A percentile compares a stretch with the other conserved stretches of the same genome.
Conservation (phyloP, 1,140 invertebrate genomes). For the Epicauta chinensis region DNA sequence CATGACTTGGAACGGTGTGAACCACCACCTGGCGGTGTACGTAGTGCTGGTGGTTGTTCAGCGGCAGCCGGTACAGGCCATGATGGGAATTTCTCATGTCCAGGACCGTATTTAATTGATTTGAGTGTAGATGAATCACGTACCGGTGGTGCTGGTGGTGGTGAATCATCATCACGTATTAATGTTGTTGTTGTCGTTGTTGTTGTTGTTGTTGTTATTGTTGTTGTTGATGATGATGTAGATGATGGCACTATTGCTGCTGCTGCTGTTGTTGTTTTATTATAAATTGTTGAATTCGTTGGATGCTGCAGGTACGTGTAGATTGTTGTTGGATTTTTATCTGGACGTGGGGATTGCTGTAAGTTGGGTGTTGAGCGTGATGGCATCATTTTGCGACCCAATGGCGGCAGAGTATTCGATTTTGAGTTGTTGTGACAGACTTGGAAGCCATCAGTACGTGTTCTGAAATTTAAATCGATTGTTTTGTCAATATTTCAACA, state of each 20-base stretch:
- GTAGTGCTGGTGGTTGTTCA: conserved; percentile 42
- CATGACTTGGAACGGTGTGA: conserved; percentile 63
- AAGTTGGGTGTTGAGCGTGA: conserved; percentile 46
- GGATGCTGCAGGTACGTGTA: conserved; percentile 41
- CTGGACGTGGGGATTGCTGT: conserved; percentile 22
- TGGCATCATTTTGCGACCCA: conserved; percentile 36
- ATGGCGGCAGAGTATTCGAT: not conserved
- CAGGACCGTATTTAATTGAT: conserved; percentile 60
- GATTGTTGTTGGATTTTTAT: conserved; percentile 29
- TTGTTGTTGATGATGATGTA: conserved; percentile 19
- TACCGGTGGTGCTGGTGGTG: conserved; percentile 56
- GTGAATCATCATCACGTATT: conserved; percentile 38
- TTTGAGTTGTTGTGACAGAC: not conserved
- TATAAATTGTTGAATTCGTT: conserved; percentile 16
- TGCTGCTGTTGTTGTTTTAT: no score
- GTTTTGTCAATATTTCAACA: not conserved
- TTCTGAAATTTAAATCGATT: conserved; percentile 14
- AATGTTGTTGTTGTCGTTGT: conserved; percentile 3
- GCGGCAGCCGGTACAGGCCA: conserved; percentile 60
- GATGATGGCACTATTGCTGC: conserved; percentile 1
- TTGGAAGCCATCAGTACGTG: conserved; percentile 27
- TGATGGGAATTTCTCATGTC: conserved; percentile 75
- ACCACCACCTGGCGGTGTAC: conserved; percentile 50
- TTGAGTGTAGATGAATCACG: conserved; percentile 65
- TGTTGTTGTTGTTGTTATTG: conserved; percentile 4